Evolutionary conservation across 2,797 vertebrate species (phyloP), one percentile per base, ranked within the genome.

Genomic region (Huso huso): DNA sequence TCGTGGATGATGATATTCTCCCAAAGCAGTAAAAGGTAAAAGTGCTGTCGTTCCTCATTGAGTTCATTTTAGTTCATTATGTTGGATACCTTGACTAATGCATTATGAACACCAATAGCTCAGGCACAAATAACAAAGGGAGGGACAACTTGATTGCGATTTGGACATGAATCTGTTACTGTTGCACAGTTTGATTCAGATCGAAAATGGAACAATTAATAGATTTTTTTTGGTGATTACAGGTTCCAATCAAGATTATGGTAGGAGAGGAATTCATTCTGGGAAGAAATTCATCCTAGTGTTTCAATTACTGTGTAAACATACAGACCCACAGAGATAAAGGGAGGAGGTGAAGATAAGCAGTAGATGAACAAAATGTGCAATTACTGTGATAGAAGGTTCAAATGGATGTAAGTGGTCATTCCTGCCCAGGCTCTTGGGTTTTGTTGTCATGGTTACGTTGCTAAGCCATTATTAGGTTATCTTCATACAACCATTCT

Each of bases 181-280:
- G 60, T 13, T 7, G 23, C 50, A 52, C 15, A 6, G 57, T 55
- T 62, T 50, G 52, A 11, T 55, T 64, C 23, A 7, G 65, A 52
- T 64, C 13, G 71, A 72, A 81, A 73, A 72, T 69, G 63, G 79
- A 69, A 73, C 53, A n/a, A 69, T 75, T 81, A 74, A 82, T 78
- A 65, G 63, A 72, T 70, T 80, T 55, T 65, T 68, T 72, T 81
- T 37, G 48, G 57, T 66, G 74, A 84, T 83, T 84, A 81, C 76
- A 81, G 78, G 79, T 82, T 84, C 81, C 83, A 84, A 84, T 87
- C 81, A 83, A 78, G 75, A 73, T 70, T 80, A 77, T 73, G 76
- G 75, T 74, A 68, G 62, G 64, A 79, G 78, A 81, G 74, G 77
- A 82, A 81, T 85, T 83, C 78, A 83, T 82, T 63, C 67, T 68